These are phyloP conservation scores for Pampus argenteus DNA, from an alignment of 2,797 vertebrate species.

Conservation along the genomic window DNA sequence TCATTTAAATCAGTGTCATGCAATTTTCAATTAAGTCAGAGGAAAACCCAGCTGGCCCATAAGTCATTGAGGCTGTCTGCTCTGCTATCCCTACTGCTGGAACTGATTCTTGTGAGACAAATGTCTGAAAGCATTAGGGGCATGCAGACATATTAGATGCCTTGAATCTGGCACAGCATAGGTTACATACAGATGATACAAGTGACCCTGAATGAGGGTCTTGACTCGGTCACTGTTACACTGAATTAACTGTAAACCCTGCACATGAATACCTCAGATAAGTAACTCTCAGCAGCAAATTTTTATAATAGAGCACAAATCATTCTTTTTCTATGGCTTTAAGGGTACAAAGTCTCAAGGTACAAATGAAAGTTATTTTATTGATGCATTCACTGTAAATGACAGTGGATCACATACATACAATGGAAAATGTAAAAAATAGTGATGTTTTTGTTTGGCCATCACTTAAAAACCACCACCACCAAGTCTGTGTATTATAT, in stretches of 20 bases:
- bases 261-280: background rate
- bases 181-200: constrained; percentile 52
- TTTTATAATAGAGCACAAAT: constrained; percentile 3
- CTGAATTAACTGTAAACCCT: constrained; percentile 27
- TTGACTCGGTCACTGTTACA: constrained; percentile 53
- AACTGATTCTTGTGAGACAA: constrained; percentile 60
- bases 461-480: background rate
- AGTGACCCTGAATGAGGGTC: constrained; percentile 43
- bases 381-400: background rate
- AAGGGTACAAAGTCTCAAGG: background rate
- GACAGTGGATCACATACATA: background rate
- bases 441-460: background rate
- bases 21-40: constrained; percentile 72
- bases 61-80: constrained; percentile 50
- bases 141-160: constrained; percentile 60
- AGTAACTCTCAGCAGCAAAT: background rate
- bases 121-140: constrained; percentile 58
- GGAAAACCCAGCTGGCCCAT: constrained; percentile 55
- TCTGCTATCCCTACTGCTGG: constrained; percentile 42
- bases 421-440: background rate
- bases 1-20: constrained; percentile 79
- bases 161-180: constrained; percentile 58
- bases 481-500: no score
- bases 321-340: background rate
- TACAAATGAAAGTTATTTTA: background rate